Evolutionary conservation across 2,797 vertebrate genomes (phyloP).

Genomic region (Enteromius unitaeniatus): DNA sequence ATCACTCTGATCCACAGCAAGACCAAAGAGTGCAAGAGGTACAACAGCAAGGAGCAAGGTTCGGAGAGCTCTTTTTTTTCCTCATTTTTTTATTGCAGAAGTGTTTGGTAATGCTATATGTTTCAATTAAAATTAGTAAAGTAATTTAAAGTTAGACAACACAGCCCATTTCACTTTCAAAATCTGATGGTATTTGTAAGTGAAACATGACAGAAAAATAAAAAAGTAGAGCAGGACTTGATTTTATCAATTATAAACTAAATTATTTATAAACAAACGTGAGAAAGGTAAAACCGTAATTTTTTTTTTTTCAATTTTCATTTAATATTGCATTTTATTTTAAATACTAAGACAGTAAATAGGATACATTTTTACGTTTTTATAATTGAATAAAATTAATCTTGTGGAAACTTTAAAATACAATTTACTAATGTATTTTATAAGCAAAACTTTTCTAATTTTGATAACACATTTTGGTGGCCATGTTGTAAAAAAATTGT

Average conservation of each 20-base stretch:
- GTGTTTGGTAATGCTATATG: not conserved
- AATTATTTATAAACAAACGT: not conserved
- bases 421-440: not conserved
- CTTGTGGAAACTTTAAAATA: not conserved
- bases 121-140: not conserved
- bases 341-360: not conserved
- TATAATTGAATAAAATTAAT: not conserved
- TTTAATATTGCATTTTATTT: not conserved
- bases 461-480: not conserved
- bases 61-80: not conserved
- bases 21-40: not conserved
- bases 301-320: not conserved
- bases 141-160: not conserved
- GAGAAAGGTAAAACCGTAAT: not conserved
- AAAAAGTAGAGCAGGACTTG: not conserved
- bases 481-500: not conserved
- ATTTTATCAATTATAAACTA: too few relatives aligned
- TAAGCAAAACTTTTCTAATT: not conserved
- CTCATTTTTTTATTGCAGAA: too few relatives aligned
- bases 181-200: not conserved
- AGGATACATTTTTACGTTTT: not conserved
- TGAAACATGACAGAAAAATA: not conserved
- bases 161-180: not conserved
- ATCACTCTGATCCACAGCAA: constrained; percentile 35
- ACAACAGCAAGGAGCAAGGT: not conserved